Percentiles rank a stretch among this genome's conserved stretches.
Evolutionary conservation across 2,113 vertebrate species (phyloP).

Genomic region (Girardinichthys multiradiatus): DNA sequence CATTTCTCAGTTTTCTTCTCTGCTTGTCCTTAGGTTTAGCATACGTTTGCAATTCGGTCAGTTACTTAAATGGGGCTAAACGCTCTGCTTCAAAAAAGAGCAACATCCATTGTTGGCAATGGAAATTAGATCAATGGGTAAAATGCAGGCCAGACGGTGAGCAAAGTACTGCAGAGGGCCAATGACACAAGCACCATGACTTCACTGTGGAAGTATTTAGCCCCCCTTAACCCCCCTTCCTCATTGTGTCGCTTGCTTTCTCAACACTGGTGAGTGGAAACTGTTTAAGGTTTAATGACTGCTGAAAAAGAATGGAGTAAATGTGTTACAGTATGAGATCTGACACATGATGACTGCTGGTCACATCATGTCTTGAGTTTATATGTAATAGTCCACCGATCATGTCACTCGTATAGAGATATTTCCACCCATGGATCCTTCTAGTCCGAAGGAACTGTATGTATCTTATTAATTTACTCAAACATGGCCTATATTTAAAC

Average conservation of each 20-base stretch:
- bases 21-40: conserved; percentile 48
- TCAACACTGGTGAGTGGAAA: conserved; percentile 66
- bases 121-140: conserved; percentile 76
- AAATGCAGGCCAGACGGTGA: conserved; percentile 74
- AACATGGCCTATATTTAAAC: conserved; percentile 51
- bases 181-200: conserved; percentile 77
- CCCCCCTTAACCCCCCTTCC: conserved; percentile 49
- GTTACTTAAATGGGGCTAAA: conserved; percentile 64
- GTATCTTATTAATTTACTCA: conserved; percentile 32
- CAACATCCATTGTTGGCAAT: conserved; percentile 67
- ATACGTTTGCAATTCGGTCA: conserved; percentile 69
- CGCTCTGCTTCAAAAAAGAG: conserved; percentile 68
- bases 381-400: neutral
- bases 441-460: neutral
- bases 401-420: neutral
- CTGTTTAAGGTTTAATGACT: conserved; percentile 62
- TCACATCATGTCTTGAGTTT: conserved; percentile 9
- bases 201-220: conserved; percentile 73
- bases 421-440: conserved; percentile 3
- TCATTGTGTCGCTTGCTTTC: conserved; percentile 54
- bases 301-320: conserved; percentile 40
- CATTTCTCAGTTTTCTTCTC: conserved; percentile 50
- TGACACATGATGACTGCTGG: conserved; percentile 21
- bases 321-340: conserved; percentile 17
- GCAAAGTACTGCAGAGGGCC: conserved; percentile 65